Evolutionary conservation across 2,113 vertebrate species (phyloP), one percentile per base, ranked within the genome.

Genomic region (Synchiropus splendidus): DNA sequence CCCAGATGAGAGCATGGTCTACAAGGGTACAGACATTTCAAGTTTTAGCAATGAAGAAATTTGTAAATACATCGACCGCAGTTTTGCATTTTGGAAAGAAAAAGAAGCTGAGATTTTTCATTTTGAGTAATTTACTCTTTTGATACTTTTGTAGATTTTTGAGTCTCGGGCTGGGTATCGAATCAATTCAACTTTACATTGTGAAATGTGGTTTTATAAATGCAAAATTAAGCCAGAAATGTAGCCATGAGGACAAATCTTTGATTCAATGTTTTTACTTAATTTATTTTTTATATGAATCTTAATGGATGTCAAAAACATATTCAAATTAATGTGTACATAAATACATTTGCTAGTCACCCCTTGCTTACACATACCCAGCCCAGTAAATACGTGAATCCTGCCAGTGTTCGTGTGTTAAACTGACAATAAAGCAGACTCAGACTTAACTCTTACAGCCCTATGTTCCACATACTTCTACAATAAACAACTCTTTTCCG

Each of bases 1-100:
- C 2, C 75, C 79, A 0, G 72, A 86, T 17, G 80, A 75, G 2
- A 54, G 62, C 0, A 34, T 47, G 31, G 52, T 53, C 2, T 42
- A 32, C 9, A 39, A 21, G 1, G 77, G 74, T 16, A 42, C 73
- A 0, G 86, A 83, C 55, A 65, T 68, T 2, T 69, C 79, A 64
- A 77, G 73, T 61, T 85, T 90, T 61, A 86, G 68, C 64, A 86
- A 85, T 10, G 88, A 90, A 3, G 94, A 96, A 39, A 89, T 96
- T 30, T 98, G 92, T 48, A 87, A 87, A 58, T 98, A 92, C 74
- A 92, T 98, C 3, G 86, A 92, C 54, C 86, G 93, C 1, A 98
- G 95, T 74, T 98, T 98, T 36, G 86, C 95, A 51, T 98, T 98
- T 79, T 98, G 95, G 95, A 98, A 97, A 77, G 92, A 97, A 67